Base-by-base conservation (phyloP, 1,140 invertebrate species). In the Ectropis grisescens region DNA sequence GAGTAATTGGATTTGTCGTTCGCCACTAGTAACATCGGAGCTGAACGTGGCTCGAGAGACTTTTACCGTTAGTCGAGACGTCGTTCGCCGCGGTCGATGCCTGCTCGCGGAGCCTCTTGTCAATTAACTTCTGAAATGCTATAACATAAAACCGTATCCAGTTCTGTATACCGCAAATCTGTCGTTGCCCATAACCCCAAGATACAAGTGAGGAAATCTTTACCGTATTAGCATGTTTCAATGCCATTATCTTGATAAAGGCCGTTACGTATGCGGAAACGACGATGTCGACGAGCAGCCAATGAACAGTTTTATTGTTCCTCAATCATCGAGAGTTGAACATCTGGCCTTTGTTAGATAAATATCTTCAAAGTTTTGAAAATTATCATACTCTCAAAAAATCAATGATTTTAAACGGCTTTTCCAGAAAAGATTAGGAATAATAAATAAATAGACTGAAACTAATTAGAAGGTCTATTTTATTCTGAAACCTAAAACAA, bases 251-350 rank as follows among this genome's bases (percentile, higher is more conserved):
- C 61, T 57, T 57, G 58, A 65, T 68, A 56, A 58, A 57, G 43
- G 40, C 47, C 24, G 55, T 60, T 69, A 68, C 67, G 67, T 70
- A 68, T 56, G 56, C 71, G 74, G 70, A 79, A 75, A 36, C 32
- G 27, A 46, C 38, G 42, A 37, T 8, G 16, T 19, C 16, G 8
- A n/a, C n/a, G n/a, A n/a, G n/a, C n/a, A n/a, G n/a, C n/a, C n/a
- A n/a, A n/a, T 36, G 37, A 44, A 48, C 45, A 59, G 42, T 49
- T 53, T 68, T 64, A 59, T 67, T 61, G 30, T 61, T 57, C 42
- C 39, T 55, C 46, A 49, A 58, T 61, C 44, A 57, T 47, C 29
- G 32, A 38, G 42, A 43, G 31, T 46, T 43, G 46, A 51, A 57
- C 49, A 61, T 49, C 45, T 66, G 58, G 46, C 37, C 47, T 47